Conservation (phyloP, 2,113 vertebrate species). For the Corythornis madagascariensis region DNA sequence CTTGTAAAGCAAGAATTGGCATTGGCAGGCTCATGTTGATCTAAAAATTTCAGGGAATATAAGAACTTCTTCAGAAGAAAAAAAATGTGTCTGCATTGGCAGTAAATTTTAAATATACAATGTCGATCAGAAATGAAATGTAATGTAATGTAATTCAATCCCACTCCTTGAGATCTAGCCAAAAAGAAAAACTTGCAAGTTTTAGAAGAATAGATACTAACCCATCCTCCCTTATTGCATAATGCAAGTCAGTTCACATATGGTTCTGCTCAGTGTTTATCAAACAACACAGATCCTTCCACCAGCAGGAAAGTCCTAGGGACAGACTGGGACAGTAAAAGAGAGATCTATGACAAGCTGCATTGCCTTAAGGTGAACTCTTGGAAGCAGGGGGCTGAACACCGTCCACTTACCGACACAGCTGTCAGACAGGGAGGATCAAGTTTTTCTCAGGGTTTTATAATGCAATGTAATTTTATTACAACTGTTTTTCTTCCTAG, state of each 20-base stretch:
- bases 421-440: background rate
- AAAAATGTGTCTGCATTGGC: background rate
- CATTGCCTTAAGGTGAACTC: background rate
- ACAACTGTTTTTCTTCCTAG: background rate
- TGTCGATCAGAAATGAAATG: constrained; percentile 27
- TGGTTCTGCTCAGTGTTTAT: constrained; percentile 41
- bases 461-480: background rate
- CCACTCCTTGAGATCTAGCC: background rate
- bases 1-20: constrained; percentile 51
- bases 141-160: background rate
- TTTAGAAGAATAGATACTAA: background rate
- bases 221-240: constrained; percentile 19
- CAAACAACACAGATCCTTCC: constrained; percentile 4
- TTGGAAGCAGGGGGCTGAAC: background rate
- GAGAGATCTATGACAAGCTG: background rate
- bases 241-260: constrained; percentile 22
- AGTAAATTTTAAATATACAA: background rate
- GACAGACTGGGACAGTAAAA: background rate
- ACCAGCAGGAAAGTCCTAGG: background rate
- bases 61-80: constrained; percentile 30
- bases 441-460: background rate
- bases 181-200: background rate
- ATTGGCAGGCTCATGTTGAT: constrained; percentile 22
- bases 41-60: constrained; percentile 30
- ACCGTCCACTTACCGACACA: background rate